A percentile compares a stretch with the other conserved stretches of the same genome.
These are phyloP conservation scores for Ancistrus triradiatus DNA, from an alignment of 2,113 vertebrate genomes.

Conservation along the genomic window DNA sequence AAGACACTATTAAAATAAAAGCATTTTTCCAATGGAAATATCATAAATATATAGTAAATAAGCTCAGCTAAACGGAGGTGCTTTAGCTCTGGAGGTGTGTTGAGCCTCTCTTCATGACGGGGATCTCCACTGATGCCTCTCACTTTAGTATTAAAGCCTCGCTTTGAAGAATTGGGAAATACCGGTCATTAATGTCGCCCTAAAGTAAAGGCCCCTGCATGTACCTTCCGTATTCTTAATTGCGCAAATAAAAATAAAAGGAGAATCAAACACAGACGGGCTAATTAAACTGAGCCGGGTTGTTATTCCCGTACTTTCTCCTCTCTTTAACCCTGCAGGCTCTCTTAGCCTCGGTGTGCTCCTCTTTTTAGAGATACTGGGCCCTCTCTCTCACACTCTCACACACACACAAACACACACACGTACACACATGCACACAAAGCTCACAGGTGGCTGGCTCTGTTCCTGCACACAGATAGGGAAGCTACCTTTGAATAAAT, in stretches of 20 bases:
- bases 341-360: conserved; percentile 2
- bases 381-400: too few species aligned
- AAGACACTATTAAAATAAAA: too few species aligned
- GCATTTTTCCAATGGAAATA: too few species aligned
- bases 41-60: too few species aligned
- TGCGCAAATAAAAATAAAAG: conserved; percentile 68
- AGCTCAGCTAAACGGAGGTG: not conserved
- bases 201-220: conserved; percentile 58
- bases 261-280: conserved; percentile 22
- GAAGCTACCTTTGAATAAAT: conserved; percentile 63
- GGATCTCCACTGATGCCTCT: conserved; percentile 62
- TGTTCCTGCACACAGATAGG: conserved; percentile 61
- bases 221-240: conserved; percentile 60
- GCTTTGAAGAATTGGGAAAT: conserved; percentile 70
- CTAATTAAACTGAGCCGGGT: conserved; percentile 60
- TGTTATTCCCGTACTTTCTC: conserved; percentile 50
- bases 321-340: conserved; percentile 55
- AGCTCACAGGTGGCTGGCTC: conserved; percentile 61
- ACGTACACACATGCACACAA: conserved; percentile 36
- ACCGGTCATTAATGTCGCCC: conserved; percentile 63
- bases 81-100: conserved; percentile 49
- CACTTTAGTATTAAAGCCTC: conserved; percentile 56
- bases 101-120: conserved; percentile 54
- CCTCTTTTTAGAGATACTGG: too few species aligned
- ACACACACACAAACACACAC: too few species aligned